Base-by-base conservation (phyloP, 2,797 vertebrate genomes). In the Antrozous pallidus region DNA sequence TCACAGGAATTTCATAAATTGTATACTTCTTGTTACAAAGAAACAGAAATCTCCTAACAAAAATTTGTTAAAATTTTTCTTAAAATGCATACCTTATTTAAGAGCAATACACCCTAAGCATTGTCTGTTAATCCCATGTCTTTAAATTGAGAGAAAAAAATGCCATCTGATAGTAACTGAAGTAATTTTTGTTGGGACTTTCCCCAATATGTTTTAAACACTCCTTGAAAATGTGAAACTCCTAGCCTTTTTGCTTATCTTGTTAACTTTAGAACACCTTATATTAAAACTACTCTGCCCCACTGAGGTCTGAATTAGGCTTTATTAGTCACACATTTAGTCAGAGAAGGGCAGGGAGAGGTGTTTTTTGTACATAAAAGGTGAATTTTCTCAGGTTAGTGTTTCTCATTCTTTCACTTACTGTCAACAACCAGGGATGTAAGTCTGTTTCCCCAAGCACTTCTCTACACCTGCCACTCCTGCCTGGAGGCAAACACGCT, bases 331-430 rank as follows among this genome's bases (percentile, higher is more conserved):
- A 2, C 6, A 2, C 5, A 0, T 65, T 10, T 33, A 56, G 8
- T 31, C 17, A n/a, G 11, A 36, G 16, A 54, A 6, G 40, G 28
- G 9, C 2, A 12, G 54, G 5, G 16, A 45, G 8, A n/a, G 1
- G 1, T 0, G 22, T 13, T 20, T 36, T 38, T 24, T 36, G 6
- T 22, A 3, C 2, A 1, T 1, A 18, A 42, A 38, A 2, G n/a
- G 70, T 42, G 63, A 0, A 56, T 12, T 17, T 31, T 33, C 51
- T 63, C 45, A 31, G 16, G 3, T 5, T 28, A 22, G 7, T 3
- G 11, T 1, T 56, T 54, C 58, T 3, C 1, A 28, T 17, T 54
- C 36, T 38, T 90, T 13, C 11, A 38, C 14, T 17, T 17, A 13
- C 4, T 69, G 3, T 5, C 49, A 73, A 3, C 49, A 61, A 38